phyloP scores from a whole-genome alignment of 2,113 vertebrate genomes.

The Apteryx mantelli region DNA sequence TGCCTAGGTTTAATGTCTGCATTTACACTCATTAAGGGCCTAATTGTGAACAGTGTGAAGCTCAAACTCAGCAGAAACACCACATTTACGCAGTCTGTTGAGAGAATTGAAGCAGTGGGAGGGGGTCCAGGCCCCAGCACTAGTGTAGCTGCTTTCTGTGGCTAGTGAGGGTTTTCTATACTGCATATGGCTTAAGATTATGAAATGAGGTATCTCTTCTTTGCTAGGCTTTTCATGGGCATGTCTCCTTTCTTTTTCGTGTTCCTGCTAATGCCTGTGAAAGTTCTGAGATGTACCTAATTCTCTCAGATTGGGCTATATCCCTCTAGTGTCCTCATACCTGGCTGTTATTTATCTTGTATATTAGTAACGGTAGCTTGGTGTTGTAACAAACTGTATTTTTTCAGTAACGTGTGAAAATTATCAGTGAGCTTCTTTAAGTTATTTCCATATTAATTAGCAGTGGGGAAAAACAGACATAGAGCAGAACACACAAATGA shows the following conservation, averaged over 20 bases:
- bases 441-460: background rate
- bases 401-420: background rate
- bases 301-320: background rate
- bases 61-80: background rate
- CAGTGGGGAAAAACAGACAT: background rate
- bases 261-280: background rate
- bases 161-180: accelerated
- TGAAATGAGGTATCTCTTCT: background rate
- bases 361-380: background rate
- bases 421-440: background rate
- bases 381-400: background rate
- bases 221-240: background rate
- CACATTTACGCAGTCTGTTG: accelerated
- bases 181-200: background rate
- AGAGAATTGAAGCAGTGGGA: background rate
- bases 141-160: background rate
- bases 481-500: background rate
- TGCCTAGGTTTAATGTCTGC: background rate
- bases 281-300: background rate
- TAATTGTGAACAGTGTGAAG: background rate
- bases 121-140: accelerated
- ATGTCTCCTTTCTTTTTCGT: background rate
- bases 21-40: background rate
- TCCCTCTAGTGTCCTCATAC: background rate
- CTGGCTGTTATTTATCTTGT: accelerated